These are phyloP conservation scores for Sesamia inferens DNA, from an alignment of 2,888 invertebrate species.

Conservation along the genomic window DNA sequence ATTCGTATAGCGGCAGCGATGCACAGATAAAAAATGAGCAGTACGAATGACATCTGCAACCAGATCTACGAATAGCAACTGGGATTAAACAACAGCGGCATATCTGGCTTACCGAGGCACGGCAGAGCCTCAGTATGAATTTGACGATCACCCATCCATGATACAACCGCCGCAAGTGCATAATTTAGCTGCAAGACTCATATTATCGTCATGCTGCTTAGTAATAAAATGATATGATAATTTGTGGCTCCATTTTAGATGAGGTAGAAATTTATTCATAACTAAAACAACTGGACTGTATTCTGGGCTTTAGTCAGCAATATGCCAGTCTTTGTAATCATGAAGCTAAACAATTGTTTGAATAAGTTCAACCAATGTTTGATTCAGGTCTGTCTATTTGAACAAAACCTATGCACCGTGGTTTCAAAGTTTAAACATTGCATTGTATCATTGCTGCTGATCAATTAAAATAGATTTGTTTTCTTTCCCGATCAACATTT, in stretches of 20 bases:
- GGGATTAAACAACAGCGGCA: not conserved
- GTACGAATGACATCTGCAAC: not conserved
- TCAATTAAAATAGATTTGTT: conserved; percentile 27
- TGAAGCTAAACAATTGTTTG: conserved; percentile 35
- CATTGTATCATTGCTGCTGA: conserved; percentile 18
- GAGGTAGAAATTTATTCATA: not conserved
- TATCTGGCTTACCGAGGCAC: not conserved
- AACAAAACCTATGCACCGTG: not conserved
- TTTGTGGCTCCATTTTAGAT: not conserved
- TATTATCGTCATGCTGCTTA: not conserved
- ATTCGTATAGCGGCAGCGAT: too few relatives aligned
- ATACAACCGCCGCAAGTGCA: not conserved
- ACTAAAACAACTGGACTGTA: not conserved
- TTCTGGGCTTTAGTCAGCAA: not conserved
- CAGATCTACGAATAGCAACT: not conserved
- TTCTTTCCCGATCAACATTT: conserved; percentile 28
- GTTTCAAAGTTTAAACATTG: conserved; percentile 12
- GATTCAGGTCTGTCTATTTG: conserved; percentile 7
- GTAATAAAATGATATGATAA: not conserved
- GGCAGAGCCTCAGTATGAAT: not conserved
- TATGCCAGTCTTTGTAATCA: conserved; percentile 19
- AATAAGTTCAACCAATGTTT: conserved; percentile 30
- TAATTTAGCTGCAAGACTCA: not conserved
- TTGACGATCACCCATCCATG: not conserved
- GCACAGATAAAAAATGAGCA: not conserved